Percentiles rank a stretch among this genome's conserved stretches.
Evolutionary conservation across 2,113 vertebrate species (phyloP).

Genomic region (Apodemus speciosus): DNA sequence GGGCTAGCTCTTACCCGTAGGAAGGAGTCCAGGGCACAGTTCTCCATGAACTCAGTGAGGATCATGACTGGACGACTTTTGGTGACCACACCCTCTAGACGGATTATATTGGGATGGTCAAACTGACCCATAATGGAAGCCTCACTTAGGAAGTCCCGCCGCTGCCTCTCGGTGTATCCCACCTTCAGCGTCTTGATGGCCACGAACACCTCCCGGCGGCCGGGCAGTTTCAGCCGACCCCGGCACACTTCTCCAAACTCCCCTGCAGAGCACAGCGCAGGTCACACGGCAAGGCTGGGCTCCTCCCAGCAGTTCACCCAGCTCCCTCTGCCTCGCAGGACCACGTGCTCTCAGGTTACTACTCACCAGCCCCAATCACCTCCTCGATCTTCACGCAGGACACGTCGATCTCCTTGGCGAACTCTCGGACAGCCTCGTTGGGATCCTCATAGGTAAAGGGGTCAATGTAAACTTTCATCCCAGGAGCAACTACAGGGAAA

Average conservation of each 20-base stretch:
- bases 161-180: conserved; percentile 97
- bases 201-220: conserved; percentile 96
- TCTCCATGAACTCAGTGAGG: conserved; percentile 99
- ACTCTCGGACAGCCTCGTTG: conserved; percentile 97
- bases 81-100: conserved; percentile 97
- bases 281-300: neutral
- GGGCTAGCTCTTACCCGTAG: conserved; percentile 89
- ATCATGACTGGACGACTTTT: conserved; percentile 99
- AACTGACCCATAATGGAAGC: conserved; percentile 99
- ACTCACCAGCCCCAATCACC: conserved; percentile 99
- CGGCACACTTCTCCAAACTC: conserved; percentile 98
- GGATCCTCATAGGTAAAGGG: conserved; percentile 99
- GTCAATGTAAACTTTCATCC: conserved; percentile 99
- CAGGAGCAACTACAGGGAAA: conserved; percentile 91
- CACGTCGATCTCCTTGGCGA: conserved; percentile 98
- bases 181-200: conserved; percentile 99
- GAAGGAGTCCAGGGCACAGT: conserved; percentile 97
- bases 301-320: neutral
- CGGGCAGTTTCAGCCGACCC: conserved; percentile 95
- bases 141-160: conserved; percentile 96
- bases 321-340: neutral
- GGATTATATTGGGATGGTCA: conserved; percentile 98
- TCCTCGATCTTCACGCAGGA: conserved; percentile 99
- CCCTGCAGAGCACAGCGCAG: conserved; percentile 83
- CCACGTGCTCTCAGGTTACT: neutral